phyloP scores from a whole-genome alignment of 2,113 vertebrate genomes.

The Megaleporinus macrocephalus region DNA sequence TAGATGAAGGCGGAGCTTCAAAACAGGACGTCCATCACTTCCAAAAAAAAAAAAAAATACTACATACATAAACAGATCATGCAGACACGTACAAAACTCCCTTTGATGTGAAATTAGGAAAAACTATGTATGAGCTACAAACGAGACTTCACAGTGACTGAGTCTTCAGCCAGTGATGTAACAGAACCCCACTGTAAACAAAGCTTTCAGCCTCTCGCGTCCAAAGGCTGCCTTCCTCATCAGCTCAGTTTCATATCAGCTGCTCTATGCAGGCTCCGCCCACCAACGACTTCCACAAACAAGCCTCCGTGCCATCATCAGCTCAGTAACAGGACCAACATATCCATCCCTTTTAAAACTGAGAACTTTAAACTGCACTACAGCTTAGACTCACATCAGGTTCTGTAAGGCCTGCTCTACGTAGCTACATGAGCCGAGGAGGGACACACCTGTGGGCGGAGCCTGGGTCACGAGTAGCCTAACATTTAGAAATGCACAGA shows the following conservation, averaged over 20 bases:
- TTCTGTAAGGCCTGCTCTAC: too few relatives aligned
- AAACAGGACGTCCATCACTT: not conserved
- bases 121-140: not conserved
- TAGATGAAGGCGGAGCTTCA: not conserved
- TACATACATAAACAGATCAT: slow-evolving; percentile 1
- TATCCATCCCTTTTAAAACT: too few relatives aligned
- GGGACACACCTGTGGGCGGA: not conserved
- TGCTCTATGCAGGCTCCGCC: not conserved
- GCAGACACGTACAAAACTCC: not conserved
- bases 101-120: not conserved
- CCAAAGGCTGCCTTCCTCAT: not conserved
- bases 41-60: not conserved
- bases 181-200: not conserved
- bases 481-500: not conserved
- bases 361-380: too few relatives aligned
- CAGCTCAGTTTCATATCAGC: not conserved
- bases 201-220: not conserved
- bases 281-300: not conserved
- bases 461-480: not conserved
- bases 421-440: not conserved
- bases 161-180: not conserved
- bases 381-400: too few relatives aligned
- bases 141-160: not conserved
- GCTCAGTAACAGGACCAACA: too few relatives aligned
- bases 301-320: too few relatives aligned